Percentiles rank a stretch among this genome's conserved stretches.
Evolutionary conservation across 2,888 invertebrate species (phyloP).

Genomic region (Rhamnusium bicolor): DNA sequence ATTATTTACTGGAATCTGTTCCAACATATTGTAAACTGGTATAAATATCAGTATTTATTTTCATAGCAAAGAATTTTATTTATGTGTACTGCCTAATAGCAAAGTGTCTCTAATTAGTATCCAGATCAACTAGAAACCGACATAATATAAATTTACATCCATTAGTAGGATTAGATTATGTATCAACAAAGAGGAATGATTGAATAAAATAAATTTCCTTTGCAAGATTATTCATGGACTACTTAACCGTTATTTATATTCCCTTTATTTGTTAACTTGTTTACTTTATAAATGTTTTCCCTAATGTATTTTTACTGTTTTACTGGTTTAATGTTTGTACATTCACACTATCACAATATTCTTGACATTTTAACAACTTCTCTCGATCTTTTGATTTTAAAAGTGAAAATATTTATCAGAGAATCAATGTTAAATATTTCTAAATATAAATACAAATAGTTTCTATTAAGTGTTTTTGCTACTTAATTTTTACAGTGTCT

Average conservation of each 20-base stretch:
- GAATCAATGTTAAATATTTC: too few species aligned
- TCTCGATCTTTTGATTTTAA: too few species aligned
- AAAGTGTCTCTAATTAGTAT: not conserved
- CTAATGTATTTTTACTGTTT: not conserved
- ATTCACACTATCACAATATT: not conserved
- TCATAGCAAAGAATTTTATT: not conserved
- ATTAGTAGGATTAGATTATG: constrained; percentile 37
- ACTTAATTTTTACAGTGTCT: too few species aligned
- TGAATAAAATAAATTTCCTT: constrained; percentile 19
- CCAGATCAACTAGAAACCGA: constrained; percentile 7
- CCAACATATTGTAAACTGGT: not conserved
- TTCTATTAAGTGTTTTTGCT: too few species aligned
- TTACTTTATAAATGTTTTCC: not conserved
- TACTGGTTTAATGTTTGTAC: not conserved
- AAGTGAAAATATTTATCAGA: too few species aligned
- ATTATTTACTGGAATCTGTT: not conserved
- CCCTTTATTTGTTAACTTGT: not conserved
- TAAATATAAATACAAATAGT: too few species aligned
- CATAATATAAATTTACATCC: constrained; percentile 31
- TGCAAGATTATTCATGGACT: constrained; percentile 23
- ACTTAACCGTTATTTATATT: constrained; percentile 15
- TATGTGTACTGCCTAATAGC: not conserved
- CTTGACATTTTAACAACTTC: not conserved
- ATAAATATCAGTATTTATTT: not conserved
- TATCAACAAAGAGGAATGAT: constrained; percentile 20